Evolutionary conservation across 2,113 vertebrate species (phyloP), one percentile per base, ranked within the genome.

Genomic region (Colistium nudipinnis): DNA sequence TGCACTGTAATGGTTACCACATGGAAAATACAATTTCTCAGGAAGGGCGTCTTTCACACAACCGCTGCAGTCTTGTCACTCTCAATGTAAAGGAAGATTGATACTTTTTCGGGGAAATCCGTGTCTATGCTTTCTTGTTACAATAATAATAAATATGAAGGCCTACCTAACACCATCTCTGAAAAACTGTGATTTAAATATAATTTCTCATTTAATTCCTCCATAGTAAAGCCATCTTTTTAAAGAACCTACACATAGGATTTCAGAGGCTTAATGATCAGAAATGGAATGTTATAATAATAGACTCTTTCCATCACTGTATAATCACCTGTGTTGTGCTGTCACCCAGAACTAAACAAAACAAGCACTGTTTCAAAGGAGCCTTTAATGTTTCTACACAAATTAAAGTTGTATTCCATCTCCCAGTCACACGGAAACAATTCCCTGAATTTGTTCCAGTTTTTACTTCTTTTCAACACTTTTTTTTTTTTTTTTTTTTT

Each of bases 1-100:
- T 62, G 53, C 44, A 33, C 11, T 67, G 30, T 62, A 71, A 85
- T 83, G 61, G 65, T 7, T 70, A 22, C 62, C 81, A 78, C 55
- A 47, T 68, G 80, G 38, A 74, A 63, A 64, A 73, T 47, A 22
- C 19, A 6, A 57, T 39, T 53, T 49, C 53, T 14, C 38, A 33
- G 8, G 38, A 55, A 51, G 35, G 30, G 17, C 33, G 19, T 60
- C 5, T 64, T 78, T 38, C 9, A 51, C 31, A 31, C 17, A 27
- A 6, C 13, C 30, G 13, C 14, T 25, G 16, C 13, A 20, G 30
- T 48, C 22, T 16, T 30, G 4, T 69, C 38, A 41, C 11, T 20
- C 24, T 35, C 2, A 33, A 47, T 31, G 13, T 17, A 22, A 56
- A 31, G 7, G 9, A 49, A 45, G 4, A 8, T 27, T 44, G 61